Evolutionary conservation across 92 coral and sea anemone species (phyloP), one percentile per base, ranked within the genome.

Genomic region (Scolanthus callimorphus): DNA sequence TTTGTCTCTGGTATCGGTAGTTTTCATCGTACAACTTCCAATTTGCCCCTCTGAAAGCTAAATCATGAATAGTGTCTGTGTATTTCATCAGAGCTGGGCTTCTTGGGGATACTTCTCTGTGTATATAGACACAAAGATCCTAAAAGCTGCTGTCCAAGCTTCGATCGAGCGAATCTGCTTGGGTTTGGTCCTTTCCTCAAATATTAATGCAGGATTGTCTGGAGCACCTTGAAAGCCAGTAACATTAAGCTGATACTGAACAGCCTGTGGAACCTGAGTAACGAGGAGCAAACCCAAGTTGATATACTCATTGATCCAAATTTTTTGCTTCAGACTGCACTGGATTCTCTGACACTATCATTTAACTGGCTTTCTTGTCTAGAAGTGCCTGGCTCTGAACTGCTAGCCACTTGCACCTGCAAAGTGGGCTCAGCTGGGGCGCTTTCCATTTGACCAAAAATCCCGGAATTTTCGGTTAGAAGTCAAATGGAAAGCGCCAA

Each of bases 11-110:
- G 49, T 60, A 31, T 17, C 66, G 57, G n/a, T 64, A 65, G 54
- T 65, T 65, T 11, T 65, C 60, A 20, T 74, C 75, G 22, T 56
- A 65, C 27, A 65, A 66, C 31, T 58, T 29, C 67, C 81, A 74
- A 23, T 65, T 56, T 3, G 48, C 65, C 25, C 58, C 75, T 25
- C 43, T 54, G 1, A 51, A 0, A 8, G 73, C 60, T n/a, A 74
- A 47, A 51, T 74, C 60, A 30, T 63, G 63, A 2, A 65, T 39
- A 23, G 11, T 66, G 3, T 49, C 51, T 12, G 70, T 56, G 51
- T 53, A 71, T 24, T 71, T 71, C 78, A 71, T 71, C 0, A 65
- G 29, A 24, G 43, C 50, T 41, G 52, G 52, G 52, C 52, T 19
- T 46, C 52, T 9, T 11, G 19, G 8, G 52, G 52, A 46, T 46